A percentile compares a stretch with the other conserved stretches of the same genome.
phyloP scores from a whole-genome alignment of 2,888 invertebrate species.

The Ernsta delagoae region DNA sequence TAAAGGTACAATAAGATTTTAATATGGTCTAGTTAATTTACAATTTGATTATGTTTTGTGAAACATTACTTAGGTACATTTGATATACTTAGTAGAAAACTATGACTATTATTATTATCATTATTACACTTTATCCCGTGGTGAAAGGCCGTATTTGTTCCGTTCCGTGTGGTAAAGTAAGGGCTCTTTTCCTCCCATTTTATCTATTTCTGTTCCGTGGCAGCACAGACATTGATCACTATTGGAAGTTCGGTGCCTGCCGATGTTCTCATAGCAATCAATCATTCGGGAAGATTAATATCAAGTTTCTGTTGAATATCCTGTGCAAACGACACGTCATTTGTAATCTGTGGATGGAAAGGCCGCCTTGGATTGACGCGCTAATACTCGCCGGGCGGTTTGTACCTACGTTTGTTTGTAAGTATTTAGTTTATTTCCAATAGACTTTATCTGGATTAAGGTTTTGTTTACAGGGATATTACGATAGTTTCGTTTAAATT shows the following conservation, averaged over 20 bases:
- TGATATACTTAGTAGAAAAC: too few species aligned
- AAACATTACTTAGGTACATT: too few species aligned
- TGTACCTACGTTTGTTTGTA: background rate
- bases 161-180: too few species aligned
- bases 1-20: too few species aligned
- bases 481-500: background rate
- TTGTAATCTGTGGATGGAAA: conserved; percentile 25
- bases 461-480: background rate
- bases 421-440: background rate
- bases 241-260: conserved; percentile 11
- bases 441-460: background rate
- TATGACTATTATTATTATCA: too few species aligned
- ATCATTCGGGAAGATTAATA: conserved; percentile 32
- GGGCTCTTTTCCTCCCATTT: too few species aligned
- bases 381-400: background rate
- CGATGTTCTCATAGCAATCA: conserved; percentile 22
- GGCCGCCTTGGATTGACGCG: background rate
- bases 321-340: conserved; percentile 30
- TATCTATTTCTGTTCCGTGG: too few species aligned
- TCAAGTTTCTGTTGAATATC: conserved; percentile 33
- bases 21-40: too few species aligned
- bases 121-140: too few species aligned
- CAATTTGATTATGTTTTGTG: too few species aligned
- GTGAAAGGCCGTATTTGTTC: too few species aligned
- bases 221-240: conserved; percentile 3